These are phyloP conservation scores for Halocynthia aurantium DNA, from an alignment of 23 tunicate species.

Conservation along the genomic window DNA sequence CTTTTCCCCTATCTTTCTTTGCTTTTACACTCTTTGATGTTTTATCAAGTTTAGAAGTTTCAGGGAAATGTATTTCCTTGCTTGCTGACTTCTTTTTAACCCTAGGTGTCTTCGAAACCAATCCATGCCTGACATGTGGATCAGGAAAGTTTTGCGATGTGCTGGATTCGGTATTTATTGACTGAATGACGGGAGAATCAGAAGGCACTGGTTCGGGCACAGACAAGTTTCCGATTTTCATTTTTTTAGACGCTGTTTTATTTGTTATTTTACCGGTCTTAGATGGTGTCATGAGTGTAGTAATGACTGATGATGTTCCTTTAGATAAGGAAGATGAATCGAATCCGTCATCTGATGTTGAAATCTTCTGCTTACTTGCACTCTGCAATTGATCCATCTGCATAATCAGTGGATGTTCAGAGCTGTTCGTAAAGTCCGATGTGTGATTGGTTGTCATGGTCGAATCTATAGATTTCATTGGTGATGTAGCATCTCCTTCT, in stretches of 20 bases:
- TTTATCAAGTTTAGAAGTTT: neutral
- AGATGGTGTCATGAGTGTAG: slow-evolving; percentile 5
- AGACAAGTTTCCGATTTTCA: neutral
- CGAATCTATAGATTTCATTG: neutral
- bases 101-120: neutral
- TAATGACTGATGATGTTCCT: slow-evolving; percentile 8
- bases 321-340: slow-evolving; percentile 10
- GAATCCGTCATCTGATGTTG: slow-evolving; percentile 8
- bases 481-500: neutral
- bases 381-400: neutral
- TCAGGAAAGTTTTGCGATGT: neutral
- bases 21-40: neutral
- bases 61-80: slow-evolving; percentile 6
- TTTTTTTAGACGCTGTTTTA: neutral
- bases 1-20: neutral
- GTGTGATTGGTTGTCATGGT: neutral
- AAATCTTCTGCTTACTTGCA: slow-evolving; percentile 12
- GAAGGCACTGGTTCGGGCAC: slow-evolving; percentile 21
- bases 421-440: slow-evolving; percentile 1
- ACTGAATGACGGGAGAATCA: slow-evolving; percentile 13
- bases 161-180: slow-evolving; percentile 15
- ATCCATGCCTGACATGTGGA: neutral
- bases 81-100: neutral
- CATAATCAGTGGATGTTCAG: neutral
- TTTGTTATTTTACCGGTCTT: too few species aligned